Percentiles rank a stretch among this genome's conserved stretches.
phyloP scores from a whole-genome alignment of 1,140 invertebrate species.

The Pseudomyrmex pallidus region DNA sequence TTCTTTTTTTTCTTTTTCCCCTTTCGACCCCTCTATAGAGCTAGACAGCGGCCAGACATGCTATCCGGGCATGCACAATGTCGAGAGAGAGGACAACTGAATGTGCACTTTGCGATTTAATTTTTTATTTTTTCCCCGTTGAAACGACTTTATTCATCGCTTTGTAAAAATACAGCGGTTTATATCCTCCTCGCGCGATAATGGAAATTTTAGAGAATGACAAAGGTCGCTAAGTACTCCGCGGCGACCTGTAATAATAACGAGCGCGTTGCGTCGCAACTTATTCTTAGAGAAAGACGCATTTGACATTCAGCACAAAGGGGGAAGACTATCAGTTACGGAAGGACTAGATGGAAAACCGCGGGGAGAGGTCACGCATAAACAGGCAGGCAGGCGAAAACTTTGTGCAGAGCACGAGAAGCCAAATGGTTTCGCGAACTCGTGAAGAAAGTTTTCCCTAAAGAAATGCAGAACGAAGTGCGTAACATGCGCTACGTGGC shows the following conservation, averaged over 20 bases:
- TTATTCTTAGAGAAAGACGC: slow-evolving; percentile 28
- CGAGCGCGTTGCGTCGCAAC: background rate
- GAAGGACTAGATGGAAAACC: background rate
- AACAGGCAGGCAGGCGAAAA: slow-evolving; percentile 10
- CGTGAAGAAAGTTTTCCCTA: slow-evolving; percentile 27
- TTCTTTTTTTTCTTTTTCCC: too few species aligned
- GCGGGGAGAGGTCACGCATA: slow-evolving; percentile 14
- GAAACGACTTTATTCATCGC: too few species aligned
- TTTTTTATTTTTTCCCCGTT: too few species aligned
- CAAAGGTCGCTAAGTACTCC: background rate
- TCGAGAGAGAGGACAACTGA: background rate
- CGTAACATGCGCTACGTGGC: background rate
- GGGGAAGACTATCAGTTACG: slow-evolving; percentile 16
- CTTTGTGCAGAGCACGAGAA: slow-evolving; percentile 22
- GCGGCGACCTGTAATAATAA: background rate
- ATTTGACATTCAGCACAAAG: slow-evolving; percentile 45
- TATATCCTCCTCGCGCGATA: background rate
- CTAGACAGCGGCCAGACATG: slow-evolving; percentile 12
- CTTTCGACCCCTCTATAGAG: background rate
- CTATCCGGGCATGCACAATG: background rate
- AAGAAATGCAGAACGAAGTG: slow-evolving; percentile 18
- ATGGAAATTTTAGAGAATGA: background rate
- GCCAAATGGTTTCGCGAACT: slow-evolving; percentile 3
- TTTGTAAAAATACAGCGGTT: background rate
- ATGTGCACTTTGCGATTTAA: background rate